Evolutionary conservation across 2,888 invertebrate genomes (phyloP).

Genomic region (Tetranychus truncatus): DNA sequence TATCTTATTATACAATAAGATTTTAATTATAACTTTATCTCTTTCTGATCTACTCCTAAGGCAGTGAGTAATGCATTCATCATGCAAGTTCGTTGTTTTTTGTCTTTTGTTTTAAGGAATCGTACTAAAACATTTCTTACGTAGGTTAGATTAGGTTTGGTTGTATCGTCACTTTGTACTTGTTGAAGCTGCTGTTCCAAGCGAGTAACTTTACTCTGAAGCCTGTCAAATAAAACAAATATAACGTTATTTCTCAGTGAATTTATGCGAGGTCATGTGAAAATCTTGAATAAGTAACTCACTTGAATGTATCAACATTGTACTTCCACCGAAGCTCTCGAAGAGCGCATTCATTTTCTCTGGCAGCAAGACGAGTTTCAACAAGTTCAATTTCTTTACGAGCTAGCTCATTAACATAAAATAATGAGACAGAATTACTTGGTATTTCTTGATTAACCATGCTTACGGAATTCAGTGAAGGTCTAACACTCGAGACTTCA

Average conservation of each 20-base stretch:
- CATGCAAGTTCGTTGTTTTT: slow-evolving; percentile 20
- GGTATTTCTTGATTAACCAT: background rate
- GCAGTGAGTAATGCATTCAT: slow-evolving; percentile 21
- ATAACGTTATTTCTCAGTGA: background rate
- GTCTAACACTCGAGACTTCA: too few relatives aligned
- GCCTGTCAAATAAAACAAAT: slow-evolving; percentile 10
- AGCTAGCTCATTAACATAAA: slow-evolving; percentile 21
- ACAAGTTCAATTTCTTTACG: slow-evolving; percentile 20
- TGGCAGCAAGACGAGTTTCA: slow-evolving; percentile 14
- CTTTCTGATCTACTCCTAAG: slow-evolving; percentile 8
- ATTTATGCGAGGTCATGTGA: background rate
- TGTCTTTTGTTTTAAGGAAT: slow-evolving; percentile 20
- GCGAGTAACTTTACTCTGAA: slow-evolving; percentile 16
- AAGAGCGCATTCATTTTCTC: slow-evolving; percentile 20
- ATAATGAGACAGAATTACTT: slow-evolving; percentile 15
- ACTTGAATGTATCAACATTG: slow-evolving; percentile 20
- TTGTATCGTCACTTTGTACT: slow-evolving; percentile 11
- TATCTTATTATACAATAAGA: background rate
- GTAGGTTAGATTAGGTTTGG: slow-evolving; percentile 20
- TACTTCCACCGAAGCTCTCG: slow-evolving; percentile 21
- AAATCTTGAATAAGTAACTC: background rate
- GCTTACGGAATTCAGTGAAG: background rate
- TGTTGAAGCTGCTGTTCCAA: slow-evolving; percentile 16
- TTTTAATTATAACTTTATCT: background rate
- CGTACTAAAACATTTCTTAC: slow-evolving; percentile 19